Percentiles rank a stretch among this genome's conserved stretches.
Evolutionary conservation across 2,113 vertebrate species (phyloP).

Genomic region (Pomatorhinus ruficollis): DNA sequence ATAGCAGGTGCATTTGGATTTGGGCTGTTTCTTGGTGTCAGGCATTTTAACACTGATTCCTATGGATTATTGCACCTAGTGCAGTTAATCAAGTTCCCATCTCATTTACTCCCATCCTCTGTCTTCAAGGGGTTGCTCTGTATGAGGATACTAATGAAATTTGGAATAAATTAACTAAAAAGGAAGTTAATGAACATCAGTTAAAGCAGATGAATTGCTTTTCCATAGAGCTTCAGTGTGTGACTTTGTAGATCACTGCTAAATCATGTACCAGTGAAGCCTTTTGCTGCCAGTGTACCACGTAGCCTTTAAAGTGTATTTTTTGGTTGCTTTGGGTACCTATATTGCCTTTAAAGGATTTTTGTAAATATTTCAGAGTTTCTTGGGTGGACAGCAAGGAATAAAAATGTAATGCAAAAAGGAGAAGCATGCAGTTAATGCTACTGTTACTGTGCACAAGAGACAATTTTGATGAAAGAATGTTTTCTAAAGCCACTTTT

Average conservation of each 20-base stretch:
- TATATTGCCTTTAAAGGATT: background rate
- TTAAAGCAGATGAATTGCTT: conserved; percentile 4
- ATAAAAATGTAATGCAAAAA: background rate
- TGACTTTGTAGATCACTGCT: background rate
- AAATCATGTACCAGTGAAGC: background rate
- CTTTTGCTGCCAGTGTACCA: background rate
- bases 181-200: conserved; percentile 2
- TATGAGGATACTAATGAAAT: background rate
- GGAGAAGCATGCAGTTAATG: background rate
- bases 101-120: background rate
- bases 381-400: background rate
- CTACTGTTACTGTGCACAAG: background rate
- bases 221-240: background rate
- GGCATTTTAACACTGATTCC: background rate
- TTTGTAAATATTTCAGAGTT: background rate
- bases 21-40: background rate
- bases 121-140: background rate
- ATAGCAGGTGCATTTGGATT: conserved; percentile 19
- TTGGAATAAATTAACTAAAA: background rate
- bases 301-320: background rate
- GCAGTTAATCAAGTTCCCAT: background rate
- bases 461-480: background rate
- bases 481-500: background rate
- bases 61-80: background rate
- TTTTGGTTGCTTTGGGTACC: background rate